A percentile compares a stretch with the other conserved stretches of the same genome.
Conservation (phyloP, 2,888 invertebrate species). For the Argyresthia albistria region DNA sequence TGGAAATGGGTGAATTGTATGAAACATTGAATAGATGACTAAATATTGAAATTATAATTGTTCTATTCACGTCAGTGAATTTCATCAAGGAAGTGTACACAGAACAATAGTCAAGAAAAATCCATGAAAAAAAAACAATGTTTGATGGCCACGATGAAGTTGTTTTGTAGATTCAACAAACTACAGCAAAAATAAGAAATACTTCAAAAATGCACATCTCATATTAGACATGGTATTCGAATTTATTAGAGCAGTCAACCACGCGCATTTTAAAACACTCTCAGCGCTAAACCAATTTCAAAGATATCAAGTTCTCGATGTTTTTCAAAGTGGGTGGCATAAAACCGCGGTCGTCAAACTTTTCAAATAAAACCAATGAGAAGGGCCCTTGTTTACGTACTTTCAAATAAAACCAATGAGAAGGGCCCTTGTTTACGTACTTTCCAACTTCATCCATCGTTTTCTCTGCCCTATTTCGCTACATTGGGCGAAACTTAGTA, state of each 20-base stretch:
- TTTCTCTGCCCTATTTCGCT: constrained; percentile 43
- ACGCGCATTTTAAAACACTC: background rate
- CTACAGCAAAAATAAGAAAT: too few relatives aligned
- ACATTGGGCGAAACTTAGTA: constrained; percentile 36
- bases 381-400: constrained; percentile 43
- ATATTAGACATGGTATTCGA: too few relatives aligned
- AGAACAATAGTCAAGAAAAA: too few relatives aligned
- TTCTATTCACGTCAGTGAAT: too few relatives aligned
- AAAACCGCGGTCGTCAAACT: constrained; percentile 49
- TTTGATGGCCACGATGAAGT: too few relatives aligned
- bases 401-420: constrained; percentile 54
- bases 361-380: constrained; percentile 60
- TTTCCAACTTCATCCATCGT: constrained; percentile 39
- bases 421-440: constrained; percentile 43
- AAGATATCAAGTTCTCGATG: constrained; percentile 13
- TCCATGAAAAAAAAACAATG: too few relatives aligned
- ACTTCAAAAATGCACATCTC: too few relatives aligned
- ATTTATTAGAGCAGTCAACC: background rate
- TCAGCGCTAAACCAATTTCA: background rate
- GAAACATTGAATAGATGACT: too few relatives aligned
- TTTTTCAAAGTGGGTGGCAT: constrained; percentile 23
- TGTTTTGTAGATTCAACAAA: too few relatives aligned
- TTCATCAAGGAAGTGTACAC: too few relatives aligned
- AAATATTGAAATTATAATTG: too few relatives aligned
- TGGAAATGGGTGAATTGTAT: too few relatives aligned